Percentiles rank a stretch among this genome's conserved stretches.
Conservation (phyloP, 2,888 invertebrate species). For the Strigamia transsilvanica region DNA sequence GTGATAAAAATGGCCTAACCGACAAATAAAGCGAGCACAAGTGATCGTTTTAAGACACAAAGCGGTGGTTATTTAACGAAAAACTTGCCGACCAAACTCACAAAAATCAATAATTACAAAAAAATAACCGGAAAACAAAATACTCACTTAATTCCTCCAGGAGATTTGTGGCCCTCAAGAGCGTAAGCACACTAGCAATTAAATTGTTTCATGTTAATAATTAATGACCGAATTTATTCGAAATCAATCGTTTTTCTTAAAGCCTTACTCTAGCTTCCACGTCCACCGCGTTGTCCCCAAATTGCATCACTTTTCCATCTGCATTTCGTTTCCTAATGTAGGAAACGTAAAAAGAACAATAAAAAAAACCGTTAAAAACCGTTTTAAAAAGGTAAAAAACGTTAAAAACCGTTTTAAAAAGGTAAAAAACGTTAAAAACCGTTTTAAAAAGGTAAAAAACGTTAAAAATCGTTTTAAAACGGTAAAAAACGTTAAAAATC, state of each 20-base stretch:
- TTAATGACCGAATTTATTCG: not conserved
- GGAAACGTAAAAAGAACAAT: not conserved
- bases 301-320: not conserved
- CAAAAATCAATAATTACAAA: not conserved
- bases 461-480: no score
- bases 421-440: no score
- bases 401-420: not conserved
- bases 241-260: not conserved
- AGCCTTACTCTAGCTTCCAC: conserved; percentile 9
- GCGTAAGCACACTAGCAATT: conserved; percentile 24
- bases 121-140: not conserved
- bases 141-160: conserved; percentile 39
- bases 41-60: no score
- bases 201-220: conserved; percentile 9
- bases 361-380: not conserved
- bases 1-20: no score
- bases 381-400: not conserved
- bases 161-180: conserved; percentile 37
- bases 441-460: no score
- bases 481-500: no score
- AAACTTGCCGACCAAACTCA: no score
- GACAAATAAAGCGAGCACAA: no score
- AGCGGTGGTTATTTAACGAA: no score
- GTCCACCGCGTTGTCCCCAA: not conserved
- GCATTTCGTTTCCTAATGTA: not conserved